Evolutionary conservation across 2,797 vertebrate genomes (phyloP).

Genomic region (Schizopygopsis pylzovi): DNA sequence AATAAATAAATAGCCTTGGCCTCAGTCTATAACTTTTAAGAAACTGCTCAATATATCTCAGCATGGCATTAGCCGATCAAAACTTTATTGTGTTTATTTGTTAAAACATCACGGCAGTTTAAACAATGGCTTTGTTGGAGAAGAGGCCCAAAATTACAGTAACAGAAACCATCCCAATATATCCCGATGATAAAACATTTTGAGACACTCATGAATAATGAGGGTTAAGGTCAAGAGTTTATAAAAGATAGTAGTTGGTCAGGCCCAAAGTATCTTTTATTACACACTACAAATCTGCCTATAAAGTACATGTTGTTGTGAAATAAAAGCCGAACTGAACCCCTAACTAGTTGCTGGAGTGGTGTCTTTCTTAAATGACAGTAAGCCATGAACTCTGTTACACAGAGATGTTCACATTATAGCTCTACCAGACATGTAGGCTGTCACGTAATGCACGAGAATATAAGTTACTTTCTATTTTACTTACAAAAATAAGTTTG

Average conservation of each 20-base stretch:
- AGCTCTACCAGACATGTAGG: conserved; percentile 43
- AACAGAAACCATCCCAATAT: conserved; percentile 44
- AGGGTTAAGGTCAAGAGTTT: conserved; percentile 36
- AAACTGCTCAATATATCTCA: not conserved
- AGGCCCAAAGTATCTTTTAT: conserved; percentile 49
- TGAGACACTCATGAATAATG: conserved; percentile 56
- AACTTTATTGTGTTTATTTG: conserved; percentile 58
- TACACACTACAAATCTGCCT: conserved; percentile 46
- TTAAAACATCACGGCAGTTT: conserved; percentile 62
- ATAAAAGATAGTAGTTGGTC: conserved; percentile 55
- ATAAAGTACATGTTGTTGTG: conserved; percentile 49
- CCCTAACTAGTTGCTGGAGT: conserved; percentile 26
- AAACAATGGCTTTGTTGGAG: conserved; percentile 58
- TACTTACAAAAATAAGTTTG: conserved; percentile 64
- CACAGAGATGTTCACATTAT: conserved; percentile 33
- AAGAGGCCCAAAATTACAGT: conserved; percentile 56
- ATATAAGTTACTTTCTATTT: conserved; percentile 58
- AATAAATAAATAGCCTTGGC: not conserved
- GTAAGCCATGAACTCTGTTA: conserved; percentile 45
- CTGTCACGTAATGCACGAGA: conserved; percentile 51
- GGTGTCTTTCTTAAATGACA: conserved; percentile 44
- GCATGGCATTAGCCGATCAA: conserved; percentile 52
- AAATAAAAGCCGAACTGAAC: conserved; percentile 27
- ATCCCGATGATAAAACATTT: conserved; percentile 43
- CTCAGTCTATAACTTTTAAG: not conserved